Conservation (phyloP, 37 sponge, comb jelly and placozoan species). For the Mnemiopsis leidyi region DNA sequence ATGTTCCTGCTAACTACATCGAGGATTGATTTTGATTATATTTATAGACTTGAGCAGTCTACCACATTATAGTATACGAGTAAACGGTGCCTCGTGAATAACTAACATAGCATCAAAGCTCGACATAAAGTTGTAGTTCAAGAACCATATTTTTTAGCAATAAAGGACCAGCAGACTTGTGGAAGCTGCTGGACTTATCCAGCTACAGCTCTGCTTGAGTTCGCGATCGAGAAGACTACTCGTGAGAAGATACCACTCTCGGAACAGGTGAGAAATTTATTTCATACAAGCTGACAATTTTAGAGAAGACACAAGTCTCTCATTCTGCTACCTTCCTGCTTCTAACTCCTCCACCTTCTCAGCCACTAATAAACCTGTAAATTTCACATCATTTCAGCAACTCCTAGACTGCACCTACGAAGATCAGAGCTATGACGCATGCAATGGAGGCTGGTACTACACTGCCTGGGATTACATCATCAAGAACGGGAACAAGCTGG, state of each 20-base stretch:
- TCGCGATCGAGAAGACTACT: not conserved
- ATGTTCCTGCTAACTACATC: too few relatives aligned
- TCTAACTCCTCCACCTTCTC: too few relatives aligned
- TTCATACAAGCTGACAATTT: too few relatives aligned
- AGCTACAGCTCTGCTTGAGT: slow-evolving; percentile 1
- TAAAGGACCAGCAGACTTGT: slow-evolving; percentile 49
- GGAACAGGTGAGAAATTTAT: slow-evolving; percentile 47
- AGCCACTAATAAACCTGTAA: too few relatives aligned
- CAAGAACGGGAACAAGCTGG: not conserved
- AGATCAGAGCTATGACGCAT: not conserved
- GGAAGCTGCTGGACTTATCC: slow-evolving; percentile 62
- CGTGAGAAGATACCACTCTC: not conserved
- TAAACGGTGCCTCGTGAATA: too few relatives aligned
- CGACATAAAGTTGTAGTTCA: too few relatives aligned
- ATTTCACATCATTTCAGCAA: not conserved
- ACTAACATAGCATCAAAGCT: too few relatives aligned
- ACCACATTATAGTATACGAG: too few relatives aligned
- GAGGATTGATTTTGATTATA: too few relatives aligned
- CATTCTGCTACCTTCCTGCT: too few relatives aligned
- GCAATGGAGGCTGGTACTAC: slow-evolving; percentile 51
- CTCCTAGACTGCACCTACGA: slow-evolving; percentile 60
- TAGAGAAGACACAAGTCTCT: too few relatives aligned
- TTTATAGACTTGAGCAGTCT: too few relatives aligned
- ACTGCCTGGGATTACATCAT: slow-evolving; percentile 24
- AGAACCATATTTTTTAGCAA: not conserved